A percentile compares a stretch with the other conserved stretches of the same genome.
Conservation (phyloP, 1,140 invertebrate genomes). For the Coelopa frigida region DNA sequence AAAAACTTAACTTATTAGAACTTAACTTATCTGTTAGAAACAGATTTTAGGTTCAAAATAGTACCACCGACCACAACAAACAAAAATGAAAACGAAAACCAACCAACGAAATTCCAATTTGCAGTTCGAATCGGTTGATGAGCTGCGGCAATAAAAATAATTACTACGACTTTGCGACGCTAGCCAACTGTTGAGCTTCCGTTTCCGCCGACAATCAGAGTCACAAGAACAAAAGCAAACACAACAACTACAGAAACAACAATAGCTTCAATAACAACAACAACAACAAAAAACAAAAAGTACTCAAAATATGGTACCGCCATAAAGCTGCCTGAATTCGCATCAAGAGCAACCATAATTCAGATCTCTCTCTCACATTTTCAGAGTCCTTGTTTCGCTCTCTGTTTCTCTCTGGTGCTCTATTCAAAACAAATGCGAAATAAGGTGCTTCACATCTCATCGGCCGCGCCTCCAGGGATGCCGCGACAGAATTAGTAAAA, state of each 20-base stretch:
- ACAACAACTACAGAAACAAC: not conserved
- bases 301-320: not conserved
- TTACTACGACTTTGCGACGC: not conserved
- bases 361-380: not conserved
- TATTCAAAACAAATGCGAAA: too few species aligned
- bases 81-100: too few species aligned
- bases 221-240: not conserved
- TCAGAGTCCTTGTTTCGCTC: too few species aligned
- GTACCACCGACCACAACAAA: not conserved
- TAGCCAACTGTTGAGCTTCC: constrained; percentile 17
- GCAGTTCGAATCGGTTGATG: not conserved
- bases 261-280: not conserved
- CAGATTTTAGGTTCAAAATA: constrained; percentile 3
- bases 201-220: constrained; percentile 3
- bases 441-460: too few species aligned
- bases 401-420: too few species aligned
- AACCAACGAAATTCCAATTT: constrained; percentile 2
- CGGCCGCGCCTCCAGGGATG: too few species aligned
- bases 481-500: too few species aligned
- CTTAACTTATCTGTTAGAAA: too few species aligned
- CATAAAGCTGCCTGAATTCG: not conserved
- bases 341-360: not conserved
- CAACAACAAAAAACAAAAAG: constrained; percentile 1
- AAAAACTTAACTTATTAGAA: too few species aligned
- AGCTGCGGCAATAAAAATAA: not conserved